Conservation (phyloP, 1,140 invertebrate genomes). For the Diachasma alloeum region DNA sequence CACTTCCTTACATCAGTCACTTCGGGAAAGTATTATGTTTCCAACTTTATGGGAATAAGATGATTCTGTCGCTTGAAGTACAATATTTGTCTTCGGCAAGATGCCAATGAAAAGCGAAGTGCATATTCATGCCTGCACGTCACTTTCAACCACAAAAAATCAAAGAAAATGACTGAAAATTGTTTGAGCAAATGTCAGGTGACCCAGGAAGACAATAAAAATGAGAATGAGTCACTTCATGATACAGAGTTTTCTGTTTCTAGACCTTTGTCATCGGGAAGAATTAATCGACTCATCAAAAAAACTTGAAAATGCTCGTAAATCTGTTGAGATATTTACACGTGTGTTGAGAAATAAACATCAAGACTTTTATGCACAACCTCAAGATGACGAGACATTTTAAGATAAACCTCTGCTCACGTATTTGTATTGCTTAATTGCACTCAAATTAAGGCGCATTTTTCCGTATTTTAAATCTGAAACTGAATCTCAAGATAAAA, state of each 20-base stretch:
- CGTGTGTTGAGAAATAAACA: neutral
- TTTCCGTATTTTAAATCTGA: too few species aligned
- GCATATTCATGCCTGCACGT: neutral
- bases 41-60: too few species aligned
- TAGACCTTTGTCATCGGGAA: neutral
- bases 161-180: neutral
- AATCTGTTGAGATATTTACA: neutral
- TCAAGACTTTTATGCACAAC: too few species aligned
- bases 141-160: neutral
- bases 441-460: too few species aligned
- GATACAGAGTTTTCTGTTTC: neutral
- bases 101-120: neutral
- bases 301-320: neutral
- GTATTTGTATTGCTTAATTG: too few species aligned
- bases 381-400: too few species aligned
- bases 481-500: too few species aligned
- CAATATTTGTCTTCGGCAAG: neutral
- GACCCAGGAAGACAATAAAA: neutral
- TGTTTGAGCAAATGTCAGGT: neutral
- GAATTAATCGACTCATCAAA: neutral
- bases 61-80: neutral
- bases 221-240: neutral
- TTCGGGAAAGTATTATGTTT: too few species aligned
- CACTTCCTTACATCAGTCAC: too few species aligned
- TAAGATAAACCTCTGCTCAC: too few species aligned